Percentiles rank a stretch among this genome's conserved stretches.
Evolutionary conservation across 1,140 invertebrate species (phyloP).

Genomic region (Zaprionus taronus): DNA sequence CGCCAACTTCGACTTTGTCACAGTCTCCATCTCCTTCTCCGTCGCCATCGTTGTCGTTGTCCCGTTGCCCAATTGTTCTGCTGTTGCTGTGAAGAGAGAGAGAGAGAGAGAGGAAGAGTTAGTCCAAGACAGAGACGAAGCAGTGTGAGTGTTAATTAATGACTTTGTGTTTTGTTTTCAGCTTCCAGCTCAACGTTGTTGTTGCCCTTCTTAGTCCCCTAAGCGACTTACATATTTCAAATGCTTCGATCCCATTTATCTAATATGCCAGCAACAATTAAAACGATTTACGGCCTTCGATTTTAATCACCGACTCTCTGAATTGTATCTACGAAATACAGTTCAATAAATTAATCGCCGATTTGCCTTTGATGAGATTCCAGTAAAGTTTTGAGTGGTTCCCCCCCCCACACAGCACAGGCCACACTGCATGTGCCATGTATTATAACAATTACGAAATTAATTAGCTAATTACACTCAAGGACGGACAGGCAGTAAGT

Average conservation of each 20-base stretch:
- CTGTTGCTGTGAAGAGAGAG: constrained; percentile 11
- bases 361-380: constrained; percentile 30
- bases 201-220: neutral
- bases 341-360: constrained; percentile 77
- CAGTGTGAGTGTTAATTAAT: constrained; percentile 70
- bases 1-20: constrained; percentile 19
- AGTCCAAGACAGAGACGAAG: neutral
- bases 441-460: constrained; percentile 57
- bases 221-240: constrained; percentile 68
- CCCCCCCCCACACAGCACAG: neutral
- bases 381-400: neutral
- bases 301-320: constrained; percentile 29
- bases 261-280: constrained; percentile 74
- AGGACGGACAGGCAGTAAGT: constrained; percentile 38
- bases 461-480: constrained; percentile 78
- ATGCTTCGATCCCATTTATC: constrained; percentile 71
- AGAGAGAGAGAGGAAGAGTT: neutral
- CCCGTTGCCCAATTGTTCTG: neutral
- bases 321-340: constrained; percentile 20
- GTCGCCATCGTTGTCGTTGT: neutral
- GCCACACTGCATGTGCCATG: neutral
- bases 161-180: constrained; percentile 70
- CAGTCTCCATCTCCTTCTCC: constrained; percentile 5
- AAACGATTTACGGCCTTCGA: constrained; percentile 70
- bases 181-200: constrained; percentile 11